Conservation (phyloP, 1,140 invertebrate species). For the Scaptomyza pallida region DNA sequence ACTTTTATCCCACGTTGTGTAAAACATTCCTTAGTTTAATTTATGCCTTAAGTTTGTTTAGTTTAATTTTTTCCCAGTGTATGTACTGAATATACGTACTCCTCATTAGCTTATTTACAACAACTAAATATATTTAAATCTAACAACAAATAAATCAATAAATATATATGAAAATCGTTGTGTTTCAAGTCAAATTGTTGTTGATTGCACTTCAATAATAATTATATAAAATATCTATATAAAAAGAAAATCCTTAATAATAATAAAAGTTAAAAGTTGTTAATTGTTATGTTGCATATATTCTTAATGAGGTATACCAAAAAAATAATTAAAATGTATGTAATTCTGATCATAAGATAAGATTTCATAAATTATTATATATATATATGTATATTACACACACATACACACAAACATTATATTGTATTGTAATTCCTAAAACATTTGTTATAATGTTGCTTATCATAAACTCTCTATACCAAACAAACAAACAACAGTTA, state of each 20-base stretch:
- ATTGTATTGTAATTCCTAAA: slow-evolving; percentile 71
- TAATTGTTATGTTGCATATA: slow-evolving; percentile 80
- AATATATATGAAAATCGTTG: slow-evolving; percentile 6
- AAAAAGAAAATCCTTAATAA: no score
- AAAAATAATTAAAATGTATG: slow-evolving; percentile 31
- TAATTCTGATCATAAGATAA: slow-evolving; percentile 35
- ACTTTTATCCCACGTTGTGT: slow-evolving; percentile 22
- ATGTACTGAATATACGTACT: slow-evolving; percentile 30
- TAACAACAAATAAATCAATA: no score
- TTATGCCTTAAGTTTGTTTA: slow-evolving; percentile 60
- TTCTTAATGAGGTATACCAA: slow-evolving; percentile 50
- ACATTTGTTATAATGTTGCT: slow-evolving; percentile 78
- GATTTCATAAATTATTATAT: slow-evolving; percentile 64
- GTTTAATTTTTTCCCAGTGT: slow-evolving; percentile 38
- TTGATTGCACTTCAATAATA: slow-evolving; percentile 24
- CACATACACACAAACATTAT: slow-evolving; percentile 29
- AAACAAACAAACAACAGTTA: slow-evolving; percentile 46
- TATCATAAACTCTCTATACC: slow-evolving; percentile 46
- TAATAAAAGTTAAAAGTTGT: slow-evolving; percentile 43
- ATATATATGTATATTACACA: no score
- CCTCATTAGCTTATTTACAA: slow-evolving; percentile 42
- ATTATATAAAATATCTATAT: neutral
- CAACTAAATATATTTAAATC: slow-evolving; percentile 6
- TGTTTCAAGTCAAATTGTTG: slow-evolving; percentile 47
- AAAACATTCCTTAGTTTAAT: slow-evolving; percentile 74